Conservation (phyloP, 2,797 vertebrate genomes). For the Aplochiton taeniatus region DNA sequence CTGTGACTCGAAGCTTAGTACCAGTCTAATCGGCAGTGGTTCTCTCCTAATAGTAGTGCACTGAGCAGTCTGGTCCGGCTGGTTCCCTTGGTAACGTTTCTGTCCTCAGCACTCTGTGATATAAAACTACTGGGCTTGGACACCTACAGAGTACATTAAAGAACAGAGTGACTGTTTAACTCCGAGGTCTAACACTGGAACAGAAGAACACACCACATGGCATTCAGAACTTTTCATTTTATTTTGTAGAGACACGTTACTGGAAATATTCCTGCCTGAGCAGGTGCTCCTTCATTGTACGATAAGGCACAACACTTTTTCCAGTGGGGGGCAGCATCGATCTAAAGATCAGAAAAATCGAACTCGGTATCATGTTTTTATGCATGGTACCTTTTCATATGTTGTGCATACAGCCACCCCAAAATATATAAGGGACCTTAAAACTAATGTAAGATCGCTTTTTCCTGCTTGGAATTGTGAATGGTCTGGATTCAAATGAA, state of each 20-base stretch:
- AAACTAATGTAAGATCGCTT: neutral
- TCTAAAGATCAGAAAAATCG: slow-evolving; percentile 10
- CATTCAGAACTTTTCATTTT: neutral
- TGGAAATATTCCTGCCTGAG: slow-evolving; percentile 20
- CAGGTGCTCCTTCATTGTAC: neutral
- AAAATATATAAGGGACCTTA: no score
- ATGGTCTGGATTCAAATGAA: no score
- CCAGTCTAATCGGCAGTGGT: slow-evolving; percentile 33
- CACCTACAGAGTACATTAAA: neutral
- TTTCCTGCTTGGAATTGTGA: neutral
- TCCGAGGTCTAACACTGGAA: neutral
- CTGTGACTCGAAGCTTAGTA: slow-evolving; percentile 48
- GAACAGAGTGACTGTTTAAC: neutral
- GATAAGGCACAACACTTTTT: no score
- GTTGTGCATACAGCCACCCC: neutral
- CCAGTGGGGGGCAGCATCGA: slow-evolving; percentile 57
- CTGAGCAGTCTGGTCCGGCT: slow-evolving; percentile 22
- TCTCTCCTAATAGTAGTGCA: slow-evolving; percentile 29
- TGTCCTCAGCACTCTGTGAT: slow-evolving; percentile 30
- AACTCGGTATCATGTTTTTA: neutral
- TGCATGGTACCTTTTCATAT: neutral
- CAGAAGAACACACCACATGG: neutral
- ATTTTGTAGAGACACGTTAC: neutral
- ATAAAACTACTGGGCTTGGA: slow-evolving; percentile 31
- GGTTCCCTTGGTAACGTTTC: slow-evolving; percentile 50